Conservation (phyloP, 2,888 invertebrate species). For the Temnothorax ravouxi region DNA sequence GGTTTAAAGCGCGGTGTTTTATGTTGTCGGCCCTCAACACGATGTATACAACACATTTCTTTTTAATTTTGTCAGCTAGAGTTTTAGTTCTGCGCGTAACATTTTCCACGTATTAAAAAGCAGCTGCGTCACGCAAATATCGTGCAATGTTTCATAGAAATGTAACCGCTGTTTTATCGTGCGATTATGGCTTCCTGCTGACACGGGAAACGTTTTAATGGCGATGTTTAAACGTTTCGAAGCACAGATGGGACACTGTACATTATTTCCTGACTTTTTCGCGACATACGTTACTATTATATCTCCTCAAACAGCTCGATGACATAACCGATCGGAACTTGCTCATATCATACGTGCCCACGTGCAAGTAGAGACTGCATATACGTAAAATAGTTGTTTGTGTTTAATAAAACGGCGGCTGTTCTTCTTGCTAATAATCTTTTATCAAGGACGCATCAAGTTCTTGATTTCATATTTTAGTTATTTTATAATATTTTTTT, state of each 20-base stretch:
- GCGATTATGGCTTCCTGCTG: constrained; percentile 28
- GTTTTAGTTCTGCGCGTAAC: background rate
- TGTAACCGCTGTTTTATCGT: constrained; percentile 23
- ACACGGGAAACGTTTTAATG: constrained; percentile 37
- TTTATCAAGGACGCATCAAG: constrained; percentile 12
- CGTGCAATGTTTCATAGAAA: background rate
- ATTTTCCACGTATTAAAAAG: background rate
- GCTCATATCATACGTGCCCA: constrained; percentile 48
- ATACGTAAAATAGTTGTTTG: background rate
- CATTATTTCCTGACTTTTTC: constrained; percentile 26
- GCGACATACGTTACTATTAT: constrained; percentile 36
- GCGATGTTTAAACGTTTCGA: constrained; percentile 29
- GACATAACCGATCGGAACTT: constrained; percentile 50
- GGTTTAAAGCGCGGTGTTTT: constrained; percentile 7
- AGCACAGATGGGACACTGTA: constrained; percentile 26
- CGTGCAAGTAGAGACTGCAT: constrained; percentile 1
- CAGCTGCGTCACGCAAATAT: constrained; percentile 3
- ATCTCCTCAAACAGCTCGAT: constrained; percentile 26
- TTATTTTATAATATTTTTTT: background rate
- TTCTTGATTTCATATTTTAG: background rate
- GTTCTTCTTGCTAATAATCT: background rate
- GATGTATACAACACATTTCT: background rate
- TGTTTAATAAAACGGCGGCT: background rate
- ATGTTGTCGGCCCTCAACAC: background rate
- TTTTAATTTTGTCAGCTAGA: constrained; percentile 4